Evolutionary conservation across 2,888 invertebrate species (phyloP).

Genomic region (Rhyacophila evoluta): DNA sequence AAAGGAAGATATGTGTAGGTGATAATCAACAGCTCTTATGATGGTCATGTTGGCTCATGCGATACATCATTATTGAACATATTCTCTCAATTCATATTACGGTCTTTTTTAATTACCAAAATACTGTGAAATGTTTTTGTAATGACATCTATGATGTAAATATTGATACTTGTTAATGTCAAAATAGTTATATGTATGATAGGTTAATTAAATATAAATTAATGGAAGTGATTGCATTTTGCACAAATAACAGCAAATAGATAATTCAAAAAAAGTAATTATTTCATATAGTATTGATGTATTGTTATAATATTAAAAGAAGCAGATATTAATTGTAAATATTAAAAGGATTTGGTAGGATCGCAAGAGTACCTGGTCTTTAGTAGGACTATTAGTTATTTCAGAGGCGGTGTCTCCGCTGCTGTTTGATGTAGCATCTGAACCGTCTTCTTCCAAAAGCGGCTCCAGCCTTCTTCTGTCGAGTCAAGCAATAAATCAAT

Average conservation of each 20-base stretch:
- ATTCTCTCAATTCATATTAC: background rate
- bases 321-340: no score
- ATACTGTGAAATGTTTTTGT: background rate
- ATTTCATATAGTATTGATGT: no score
- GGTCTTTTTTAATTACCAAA: no score
- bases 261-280: no score
- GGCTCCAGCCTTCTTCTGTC: conserved; percentile 83
- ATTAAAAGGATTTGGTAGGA: conserved; percentile 20
- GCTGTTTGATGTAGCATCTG: conserved; percentile 72
- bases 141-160: background rate
- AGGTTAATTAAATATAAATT: no score
- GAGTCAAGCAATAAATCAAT: conserved; percentile 56
- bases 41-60: background rate
- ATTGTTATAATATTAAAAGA: no score
- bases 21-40: background rate
- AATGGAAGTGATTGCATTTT: no score
- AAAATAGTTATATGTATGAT: background rate
- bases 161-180: background rate
- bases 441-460: conserved; percentile 84
- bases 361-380: conserved; percentile 65
- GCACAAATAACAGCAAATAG: no score
- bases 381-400: conserved; percentile 67
- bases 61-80: background rate
- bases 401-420: conserved; percentile 64
- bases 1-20: background rate